A percentile compares a stretch with the other conserved stretches of the same genome.
These are phyloP conservation scores for Poeciliopsis infans DNA, from an alignment of 2,797 vertebrate genomes.

Conservation along the genomic window DNA sequence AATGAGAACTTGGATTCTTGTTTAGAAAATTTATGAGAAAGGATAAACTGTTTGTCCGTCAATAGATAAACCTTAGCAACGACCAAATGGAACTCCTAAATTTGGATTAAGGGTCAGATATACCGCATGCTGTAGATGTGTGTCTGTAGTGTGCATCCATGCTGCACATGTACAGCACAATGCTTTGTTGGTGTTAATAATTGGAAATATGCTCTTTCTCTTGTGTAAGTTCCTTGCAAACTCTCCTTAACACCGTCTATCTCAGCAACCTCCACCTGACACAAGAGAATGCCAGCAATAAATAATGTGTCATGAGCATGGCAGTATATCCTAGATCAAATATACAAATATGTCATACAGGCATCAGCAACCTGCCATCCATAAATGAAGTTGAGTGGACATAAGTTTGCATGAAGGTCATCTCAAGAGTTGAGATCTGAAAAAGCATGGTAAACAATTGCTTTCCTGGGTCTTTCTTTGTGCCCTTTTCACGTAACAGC, in stretches of 20 bases:
- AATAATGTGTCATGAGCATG: constrained; percentile 67
- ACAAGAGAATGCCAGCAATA: constrained; percentile 69
- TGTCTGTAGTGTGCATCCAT: neutral
- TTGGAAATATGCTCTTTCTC: constrained; percentile 54
- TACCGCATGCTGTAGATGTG: constrained; percentile 20
- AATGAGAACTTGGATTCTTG: constrained; percentile 76
- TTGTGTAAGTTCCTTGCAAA: constrained; percentile 62
- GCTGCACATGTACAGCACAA: constrained; percentile 20
- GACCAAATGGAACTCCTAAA: constrained; percentile 70
- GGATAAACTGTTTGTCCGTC: constrained; percentile 61
- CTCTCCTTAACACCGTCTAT: constrained; percentile 60
- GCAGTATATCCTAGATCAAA: constrained; percentile 73
- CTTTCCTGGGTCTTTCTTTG: constrained; percentile 14
- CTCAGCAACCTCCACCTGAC: constrained; percentile 75
- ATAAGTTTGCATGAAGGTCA: constrained; percentile 76
- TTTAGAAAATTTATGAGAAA: constrained; percentile 72
- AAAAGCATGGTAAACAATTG: constrained; percentile 41
- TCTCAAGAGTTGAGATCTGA: constrained; percentile 52
- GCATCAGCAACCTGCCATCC: constrained; percentile 70
- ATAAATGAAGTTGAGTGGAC: constrained; percentile 66
- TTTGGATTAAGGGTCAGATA: constrained; percentile 64
- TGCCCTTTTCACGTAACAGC: constrained; percentile 9
- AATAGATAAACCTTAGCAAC: constrained; percentile 60
- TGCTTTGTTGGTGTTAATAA: constrained; percentile 40
- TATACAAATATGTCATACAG: constrained; percentile 76